phyloP scores from a whole-genome alignment of 2,113 vertebrate species.

The Rhinolophus ferrumequinum region DNA sequence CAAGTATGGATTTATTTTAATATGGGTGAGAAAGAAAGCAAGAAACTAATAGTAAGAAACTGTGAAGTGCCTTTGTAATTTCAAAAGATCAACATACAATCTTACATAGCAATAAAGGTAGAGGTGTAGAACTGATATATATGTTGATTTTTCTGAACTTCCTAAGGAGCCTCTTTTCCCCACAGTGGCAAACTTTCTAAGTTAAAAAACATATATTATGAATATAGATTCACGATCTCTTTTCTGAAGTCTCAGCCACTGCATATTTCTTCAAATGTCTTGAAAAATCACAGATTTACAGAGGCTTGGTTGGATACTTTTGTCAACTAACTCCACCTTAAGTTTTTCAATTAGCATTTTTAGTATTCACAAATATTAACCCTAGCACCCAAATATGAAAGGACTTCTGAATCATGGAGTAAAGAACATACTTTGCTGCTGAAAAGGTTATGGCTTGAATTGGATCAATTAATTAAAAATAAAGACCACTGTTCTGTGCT shows the following conservation, averaged over 20 bases:
- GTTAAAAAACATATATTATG: constrained; percentile 35
- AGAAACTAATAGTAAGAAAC: constrained; percentile 42
- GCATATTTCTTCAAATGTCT: constrained; percentile 38
- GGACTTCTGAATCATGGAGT: background rate
- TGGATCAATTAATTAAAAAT: constrained; percentile 51
- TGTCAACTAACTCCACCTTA: background rate
- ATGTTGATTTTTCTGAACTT: constrained; percentile 58
- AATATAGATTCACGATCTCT: constrained; percentile 30
- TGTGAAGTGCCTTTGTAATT: constrained; percentile 45
- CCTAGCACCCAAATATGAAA: background rate
- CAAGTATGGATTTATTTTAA: constrained; percentile 70
- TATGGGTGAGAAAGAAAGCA: constrained; percentile 23
- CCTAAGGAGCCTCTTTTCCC: constrained; percentile 18
- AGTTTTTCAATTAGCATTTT: background rate
- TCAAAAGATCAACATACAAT: constrained; percentile 71
- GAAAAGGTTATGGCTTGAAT: background rate
- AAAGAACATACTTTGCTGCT: constrained; percentile 14
- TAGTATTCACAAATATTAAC: background rate
- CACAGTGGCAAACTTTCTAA: constrained; percentile 48
- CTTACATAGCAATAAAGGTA: constrained; percentile 3
- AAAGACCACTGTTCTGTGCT: constrained; percentile 24
- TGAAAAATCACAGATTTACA: constrained; percentile 33
- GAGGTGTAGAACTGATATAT: constrained; percentile 47
- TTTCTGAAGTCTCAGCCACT: constrained; percentile 1
- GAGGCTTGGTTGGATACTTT: background rate